Base-by-base conservation (phyloP, 2,113 vertebrate genomes). In the Paedocypris sp. region DNA sequence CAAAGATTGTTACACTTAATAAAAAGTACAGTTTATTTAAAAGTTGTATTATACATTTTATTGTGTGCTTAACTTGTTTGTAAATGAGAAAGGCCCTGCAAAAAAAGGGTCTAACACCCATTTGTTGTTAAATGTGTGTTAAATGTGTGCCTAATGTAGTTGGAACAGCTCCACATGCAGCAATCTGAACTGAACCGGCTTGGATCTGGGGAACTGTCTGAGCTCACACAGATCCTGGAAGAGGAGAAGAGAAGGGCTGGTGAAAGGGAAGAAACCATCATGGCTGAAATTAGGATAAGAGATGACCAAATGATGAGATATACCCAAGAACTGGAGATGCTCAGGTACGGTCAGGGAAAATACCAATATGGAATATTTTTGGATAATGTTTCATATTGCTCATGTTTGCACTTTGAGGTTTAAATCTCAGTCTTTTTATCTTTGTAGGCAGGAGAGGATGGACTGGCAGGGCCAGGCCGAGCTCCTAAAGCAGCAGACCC, bases 101-200 rank as follows among this genome's bases (percentile, higher is more conserved):
- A n/a, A n/a, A n/a, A n/a, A n/a, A n/a, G n/a, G n/a, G n/a, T n/a
- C n/a, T n/a, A n/a, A n/a, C n/a, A n/a, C n/a, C n/a, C n/a, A n/a
- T n/a, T n/a, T n/a, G n/a, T n/a, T n/a, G n/a, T n/a, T n/a, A n/a
- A n/a, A n/a, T n/a, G n/a, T n/a, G n/a, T n/a, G n/a, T n/a, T n/a
- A n/a, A n/a, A n/a, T 13, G 10, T 64, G 5, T 47, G 23, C 25
- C 38, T 33, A n/a, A n/a, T n/a, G n/a, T 68, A 97, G 93, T 72
- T 96, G 39, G 87, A 87, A 60, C 91, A 97, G 62, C 67, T 96
- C 59, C 86, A 88, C 71, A 70, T 77, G 1, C 86, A 90, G 57
- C 85, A 85, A 71, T 79, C 83, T 6, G 88, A 93, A 4, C 79
- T 91, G 64, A 76, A 89, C 46, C 79, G 80, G 1, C 80, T 88